A percentile compares a stretch with the other conserved stretches of the same genome.
phyloP scores from a whole-genome alignment of 2,797 vertebrate genomes.

The Dendrocincla tyrannina region DNA sequence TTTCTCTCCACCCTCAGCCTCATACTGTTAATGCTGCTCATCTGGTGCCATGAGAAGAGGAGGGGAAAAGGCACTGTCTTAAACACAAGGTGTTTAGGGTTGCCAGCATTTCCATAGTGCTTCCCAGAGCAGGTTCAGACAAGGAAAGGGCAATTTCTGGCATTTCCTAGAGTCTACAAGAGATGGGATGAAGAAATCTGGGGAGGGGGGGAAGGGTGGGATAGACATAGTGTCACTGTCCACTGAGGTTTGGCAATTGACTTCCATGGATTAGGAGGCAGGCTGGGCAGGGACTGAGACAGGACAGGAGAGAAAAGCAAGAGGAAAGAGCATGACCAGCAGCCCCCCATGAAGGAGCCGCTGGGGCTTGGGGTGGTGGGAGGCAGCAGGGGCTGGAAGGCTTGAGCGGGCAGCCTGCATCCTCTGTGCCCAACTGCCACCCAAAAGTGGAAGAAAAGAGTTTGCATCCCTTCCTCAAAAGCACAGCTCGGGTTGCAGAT shows the following conservation, averaged over 20 bases:
- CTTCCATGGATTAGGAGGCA: not conserved
- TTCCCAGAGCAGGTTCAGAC: not conserved
- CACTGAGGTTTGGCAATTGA: not conserved
- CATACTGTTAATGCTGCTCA: rapidly evolving
- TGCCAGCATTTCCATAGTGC: not conserved
- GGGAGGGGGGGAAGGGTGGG: not conserved
- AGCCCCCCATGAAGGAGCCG: rapidly evolving
- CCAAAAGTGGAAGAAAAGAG: slow-evolving; percentile 16
- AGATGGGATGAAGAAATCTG: not conserved
- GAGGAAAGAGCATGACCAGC: rapidly evolving
- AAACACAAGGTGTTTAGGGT: not conserved
- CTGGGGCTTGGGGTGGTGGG: not conserved
- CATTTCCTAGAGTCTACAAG: not conserved
- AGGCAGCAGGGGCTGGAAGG: not conserved
- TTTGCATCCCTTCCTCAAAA: slow-evolving; percentile 60
- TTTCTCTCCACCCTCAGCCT: not conserved
- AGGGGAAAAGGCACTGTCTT: not conserved
- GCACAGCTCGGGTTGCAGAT: slow-evolving; percentile 57
- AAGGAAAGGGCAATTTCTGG: not conserved
- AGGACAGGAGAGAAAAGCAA: not conserved
- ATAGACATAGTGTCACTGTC: rapidly evolving
- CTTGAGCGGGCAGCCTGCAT: rapidly evolving
- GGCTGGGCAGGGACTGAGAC: not conserved
- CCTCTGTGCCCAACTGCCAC: rapidly evolving
- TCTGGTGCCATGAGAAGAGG: rapidly evolving